Evolutionary conservation across 2,797 vertebrate species (phyloP).

Genomic region (Pangasius krempfi): DNA sequence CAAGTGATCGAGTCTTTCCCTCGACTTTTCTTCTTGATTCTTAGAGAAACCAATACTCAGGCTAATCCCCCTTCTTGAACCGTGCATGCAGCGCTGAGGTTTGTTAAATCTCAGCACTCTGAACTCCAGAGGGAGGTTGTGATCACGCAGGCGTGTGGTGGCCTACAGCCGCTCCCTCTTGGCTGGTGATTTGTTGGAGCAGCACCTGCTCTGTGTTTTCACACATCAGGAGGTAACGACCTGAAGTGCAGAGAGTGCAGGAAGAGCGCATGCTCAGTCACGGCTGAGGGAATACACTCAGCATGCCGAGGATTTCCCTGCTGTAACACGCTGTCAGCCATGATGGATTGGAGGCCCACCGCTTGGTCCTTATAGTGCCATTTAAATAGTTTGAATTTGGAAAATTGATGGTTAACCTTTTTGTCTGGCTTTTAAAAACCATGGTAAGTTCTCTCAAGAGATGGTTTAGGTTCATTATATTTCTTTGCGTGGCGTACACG

Average conservation of each 20-base stretch:
- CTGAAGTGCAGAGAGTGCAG: constrained; percentile 23
- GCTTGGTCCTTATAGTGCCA: not conserved
- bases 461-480: not conserved
- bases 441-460: not conserved
- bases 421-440: not conserved
- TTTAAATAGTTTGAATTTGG: constrained; percentile 25
- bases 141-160: constrained; percentile 22
- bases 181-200: constrained; percentile 39
- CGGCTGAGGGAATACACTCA: constrained; percentile 18
- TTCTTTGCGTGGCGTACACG: not conserved
- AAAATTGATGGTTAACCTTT: constrained; percentile 30
- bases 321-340: constrained; percentile 16
- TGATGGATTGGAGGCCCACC: constrained; percentile 27
- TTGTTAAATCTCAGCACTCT: constrained; percentile 25
- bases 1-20: not conserved
- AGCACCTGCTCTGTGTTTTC: constrained; percentile 53
- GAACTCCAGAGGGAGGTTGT: constrained; percentile 28
- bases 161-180: constrained; percentile 5
- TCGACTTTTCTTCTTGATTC: not conserved
- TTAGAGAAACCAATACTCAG: not conserved
- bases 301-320: constrained; percentile 34
- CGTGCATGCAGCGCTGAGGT: not conserved
- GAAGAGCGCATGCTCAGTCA: constrained; percentile 16
- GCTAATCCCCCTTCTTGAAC: not conserved
- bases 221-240: constrained; percentile 42